Evolutionary conservation across 2,113 vertebrate species (phyloP).

Genomic region (Pseudopodoces humilis): DNA sequence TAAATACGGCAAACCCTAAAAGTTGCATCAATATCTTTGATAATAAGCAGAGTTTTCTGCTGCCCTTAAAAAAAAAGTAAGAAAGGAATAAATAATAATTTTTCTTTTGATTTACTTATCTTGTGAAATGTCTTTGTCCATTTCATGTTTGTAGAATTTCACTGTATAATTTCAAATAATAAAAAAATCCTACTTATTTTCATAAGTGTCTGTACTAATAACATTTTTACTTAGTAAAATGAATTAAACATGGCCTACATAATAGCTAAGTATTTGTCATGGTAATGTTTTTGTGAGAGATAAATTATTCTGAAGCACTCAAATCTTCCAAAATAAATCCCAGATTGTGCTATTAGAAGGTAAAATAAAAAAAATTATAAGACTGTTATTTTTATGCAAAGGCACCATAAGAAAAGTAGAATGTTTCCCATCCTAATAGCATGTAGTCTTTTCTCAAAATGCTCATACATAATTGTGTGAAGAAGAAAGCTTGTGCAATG

Average conservation of each 20-base stretch:
- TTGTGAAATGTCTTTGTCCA: not conserved
- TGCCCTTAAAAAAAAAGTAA: not conserved
- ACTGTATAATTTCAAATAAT: slow-evolving; percentile 40
- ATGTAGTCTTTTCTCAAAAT: slow-evolving; percentile 15
- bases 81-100: not conserved
- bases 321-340: slow-evolving; percentile 62
- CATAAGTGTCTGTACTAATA: slow-evolving; percentile 72
- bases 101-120: not conserved
- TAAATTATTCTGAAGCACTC: slow-evolving; percentile 66
- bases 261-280: slow-evolving; percentile 53
- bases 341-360: slow-evolving; percentile 61
- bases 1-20: not conserved
- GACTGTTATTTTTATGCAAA: not conserved
- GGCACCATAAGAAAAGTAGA: not conserved
- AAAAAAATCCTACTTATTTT: slow-evolving; percentile 73
- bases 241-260: slow-evolving; percentile 70
- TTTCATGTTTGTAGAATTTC: slow-evolving; percentile 37
- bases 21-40: not conserved
- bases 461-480: not conserved
- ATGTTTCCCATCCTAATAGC: not conserved
- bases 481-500: not conserved
- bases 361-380: slow-evolving; percentile 50
- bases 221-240: slow-evolving; percentile 70
- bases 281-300: slow-evolving; percentile 51
- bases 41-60: not conserved